These are phyloP conservation scores for Amblyornis subalaris DNA, from an alignment of 2,113 vertebrate genomes.

Conservation along the genomic window DNA sequence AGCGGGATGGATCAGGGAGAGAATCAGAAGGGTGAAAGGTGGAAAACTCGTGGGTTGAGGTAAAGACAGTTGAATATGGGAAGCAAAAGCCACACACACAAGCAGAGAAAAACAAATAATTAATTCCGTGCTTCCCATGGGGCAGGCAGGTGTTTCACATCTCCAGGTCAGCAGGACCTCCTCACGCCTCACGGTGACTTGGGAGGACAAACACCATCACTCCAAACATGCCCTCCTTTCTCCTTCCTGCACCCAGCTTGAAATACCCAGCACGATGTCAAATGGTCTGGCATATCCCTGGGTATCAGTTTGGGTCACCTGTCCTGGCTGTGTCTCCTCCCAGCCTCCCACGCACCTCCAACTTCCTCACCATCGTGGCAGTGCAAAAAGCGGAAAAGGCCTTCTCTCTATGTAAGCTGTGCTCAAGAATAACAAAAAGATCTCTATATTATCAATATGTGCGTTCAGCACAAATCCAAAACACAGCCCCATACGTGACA, in stretches of 20 bases:
- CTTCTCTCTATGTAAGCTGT: background rate
- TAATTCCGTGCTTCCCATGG: background rate
- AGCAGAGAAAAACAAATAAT: background rate
- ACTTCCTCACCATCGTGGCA: fast-evolving
- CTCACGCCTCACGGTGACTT: fast-evolving
- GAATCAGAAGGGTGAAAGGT: background rate
- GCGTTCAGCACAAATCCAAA: background rate
- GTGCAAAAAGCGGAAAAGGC: background rate
- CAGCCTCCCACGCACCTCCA: background rate
- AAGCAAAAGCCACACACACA: background rate
- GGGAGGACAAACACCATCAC: background rate
- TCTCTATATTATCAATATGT: background rate
- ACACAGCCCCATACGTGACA: too few relatives aligned
- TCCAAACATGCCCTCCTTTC: too few relatives aligned
- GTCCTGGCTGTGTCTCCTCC: background rate
- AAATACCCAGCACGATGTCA: background rate
- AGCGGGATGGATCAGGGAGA: background rate
- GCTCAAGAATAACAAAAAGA: background rate
- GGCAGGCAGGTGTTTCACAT: background rate
- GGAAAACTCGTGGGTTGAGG: background rate
- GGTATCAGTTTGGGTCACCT: background rate
- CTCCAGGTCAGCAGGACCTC: too few relatives aligned
- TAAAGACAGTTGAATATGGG: background rate
- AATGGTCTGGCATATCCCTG: background rate
- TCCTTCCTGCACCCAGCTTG: fast-evolving